Conservation (phyloP, 2,113 vertebrate species). For the Leucopternis melanops region DNA sequence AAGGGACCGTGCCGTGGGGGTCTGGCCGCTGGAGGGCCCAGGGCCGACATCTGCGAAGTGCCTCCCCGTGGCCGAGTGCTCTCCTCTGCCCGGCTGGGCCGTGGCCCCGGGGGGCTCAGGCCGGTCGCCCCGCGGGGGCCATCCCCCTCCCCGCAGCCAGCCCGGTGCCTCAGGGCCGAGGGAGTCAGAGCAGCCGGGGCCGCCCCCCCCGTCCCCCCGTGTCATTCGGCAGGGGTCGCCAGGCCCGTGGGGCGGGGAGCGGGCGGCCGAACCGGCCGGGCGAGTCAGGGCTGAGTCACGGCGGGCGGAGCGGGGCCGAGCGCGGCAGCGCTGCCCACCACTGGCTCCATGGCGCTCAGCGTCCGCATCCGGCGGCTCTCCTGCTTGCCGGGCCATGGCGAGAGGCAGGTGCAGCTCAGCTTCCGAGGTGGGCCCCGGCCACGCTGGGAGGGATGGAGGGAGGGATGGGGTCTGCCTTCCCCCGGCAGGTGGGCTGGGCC, state of each 20-base stretch:
- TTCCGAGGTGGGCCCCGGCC: slow-evolving; percentile 78
- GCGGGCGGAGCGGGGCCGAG: not conserved
- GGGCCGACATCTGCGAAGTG: not conserved
- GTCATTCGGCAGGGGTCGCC: not conserved
- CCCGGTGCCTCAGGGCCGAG: fast-evolving
- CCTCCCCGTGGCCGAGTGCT: not conserved
- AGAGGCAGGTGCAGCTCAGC: slow-evolving; percentile 80
- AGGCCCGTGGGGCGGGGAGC: not conserved
- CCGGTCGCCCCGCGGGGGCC: not conserved
- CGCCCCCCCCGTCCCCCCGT: too few species aligned
- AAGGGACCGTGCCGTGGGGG: not conserved
- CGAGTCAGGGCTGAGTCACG: slow-evolving; percentile 45
- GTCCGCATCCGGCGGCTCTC: slow-evolving; percentile 75
- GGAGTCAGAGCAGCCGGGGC: not conserved
- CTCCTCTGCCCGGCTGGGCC: not conserved
- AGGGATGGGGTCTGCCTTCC: not conserved
- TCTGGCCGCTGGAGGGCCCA: not conserved
- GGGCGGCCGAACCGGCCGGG: slow-evolving; percentile 48
- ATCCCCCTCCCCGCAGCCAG: too few species aligned
- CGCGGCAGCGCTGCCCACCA: not conserved
- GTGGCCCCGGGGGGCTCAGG: not conserved
- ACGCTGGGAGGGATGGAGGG: fast-evolving
- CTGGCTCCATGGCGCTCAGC: slow-evolving; percentile 79
- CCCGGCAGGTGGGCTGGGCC: too few species aligned
- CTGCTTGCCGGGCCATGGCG: slow-evolving; percentile 79